phyloP scores from a whole-genome alignment of 35 echinoderm and acorn worm genomes.

The Ptychodera flava region DNA sequence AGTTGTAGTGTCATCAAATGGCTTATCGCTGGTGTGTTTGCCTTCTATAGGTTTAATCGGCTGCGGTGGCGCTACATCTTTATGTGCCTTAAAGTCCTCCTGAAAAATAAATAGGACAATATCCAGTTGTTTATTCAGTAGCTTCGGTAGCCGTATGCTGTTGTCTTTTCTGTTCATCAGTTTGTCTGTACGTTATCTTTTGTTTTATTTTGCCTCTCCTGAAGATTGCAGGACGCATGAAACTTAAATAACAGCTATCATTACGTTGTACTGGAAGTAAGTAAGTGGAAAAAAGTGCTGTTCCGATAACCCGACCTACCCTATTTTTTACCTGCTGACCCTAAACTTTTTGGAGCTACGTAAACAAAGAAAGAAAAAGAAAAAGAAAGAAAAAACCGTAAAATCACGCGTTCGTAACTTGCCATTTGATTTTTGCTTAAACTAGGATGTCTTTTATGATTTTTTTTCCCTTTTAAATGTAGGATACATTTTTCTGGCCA shows the following conservation, averaged over 20 bases:
- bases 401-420: no score
- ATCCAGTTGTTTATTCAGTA: background rate
- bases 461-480: background rate
- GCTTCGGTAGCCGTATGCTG: background rate
- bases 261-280: background rate
- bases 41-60: conserved; percentile 63
- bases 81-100: conserved; percentile 76
- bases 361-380: background rate
- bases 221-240: no score
- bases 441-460: no score
- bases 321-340: no score
- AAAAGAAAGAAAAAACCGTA: no score
- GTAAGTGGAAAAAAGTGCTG: no score
- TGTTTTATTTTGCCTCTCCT: background rate
- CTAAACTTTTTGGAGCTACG: no score
- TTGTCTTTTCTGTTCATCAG: background rate
- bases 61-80: conserved; percentile 53
- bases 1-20: conserved; percentile 67
- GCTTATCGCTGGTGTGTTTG: conserved; percentile 29
- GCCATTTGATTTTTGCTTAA: no score
- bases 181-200: background rate
- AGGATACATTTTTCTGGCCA: no score
- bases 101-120: background rate
- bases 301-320: no score
- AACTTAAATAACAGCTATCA: no score